Evolutionary conservation across 2,113 vertebrate genomes (phyloP), one percentile per base, ranked within the genome.

Genomic region (Numida meleagris): DNA sequence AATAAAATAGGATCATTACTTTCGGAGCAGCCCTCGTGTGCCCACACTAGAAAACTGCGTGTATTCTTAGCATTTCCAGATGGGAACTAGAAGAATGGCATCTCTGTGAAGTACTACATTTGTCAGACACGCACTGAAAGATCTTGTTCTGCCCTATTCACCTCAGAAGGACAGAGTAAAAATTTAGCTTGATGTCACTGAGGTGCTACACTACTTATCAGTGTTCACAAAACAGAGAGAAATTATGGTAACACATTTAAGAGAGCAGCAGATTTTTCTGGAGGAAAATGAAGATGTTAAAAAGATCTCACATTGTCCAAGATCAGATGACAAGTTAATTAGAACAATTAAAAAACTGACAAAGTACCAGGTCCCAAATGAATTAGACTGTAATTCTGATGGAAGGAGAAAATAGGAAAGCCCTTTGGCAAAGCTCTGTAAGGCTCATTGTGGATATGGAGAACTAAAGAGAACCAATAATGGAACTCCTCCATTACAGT

Each of bases 1-100:
- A 53, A 53, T 53, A 53, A 53, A 53, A 53, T 53, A 31, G 27
- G 51, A 53, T 27, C 27, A 53, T 31, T 53, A 27, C 14, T 53
- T 31, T 53, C 10, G 51, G 24, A 31, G 27, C 51, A 53, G 27
- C 51, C 27, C 51, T 31, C 15, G 27, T 53, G 27, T 29, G 27
- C 16, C 16, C 1, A 0, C 29, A 19, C 6, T 42, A 40, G 14
- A 81, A 53, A 5, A n/a, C 3, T 27, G 7, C 12, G 3, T 7
- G 11, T 38, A 16, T 83, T 77, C 14, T 20, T n/a, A 66, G 20
- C 20, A 2, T 80, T 82, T 66, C 34, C 27, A 75, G 13, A 23
- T 12, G 17, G 23, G 82, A 87, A 67, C 6, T 9, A 36, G 19
- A 48, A 78, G 45, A 92, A 74, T 21, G 10, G 2, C 6, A 34